Base-by-base conservation (phyloP, 1,140 invertebrate genomes). In the Drosophila leontia region DNA sequence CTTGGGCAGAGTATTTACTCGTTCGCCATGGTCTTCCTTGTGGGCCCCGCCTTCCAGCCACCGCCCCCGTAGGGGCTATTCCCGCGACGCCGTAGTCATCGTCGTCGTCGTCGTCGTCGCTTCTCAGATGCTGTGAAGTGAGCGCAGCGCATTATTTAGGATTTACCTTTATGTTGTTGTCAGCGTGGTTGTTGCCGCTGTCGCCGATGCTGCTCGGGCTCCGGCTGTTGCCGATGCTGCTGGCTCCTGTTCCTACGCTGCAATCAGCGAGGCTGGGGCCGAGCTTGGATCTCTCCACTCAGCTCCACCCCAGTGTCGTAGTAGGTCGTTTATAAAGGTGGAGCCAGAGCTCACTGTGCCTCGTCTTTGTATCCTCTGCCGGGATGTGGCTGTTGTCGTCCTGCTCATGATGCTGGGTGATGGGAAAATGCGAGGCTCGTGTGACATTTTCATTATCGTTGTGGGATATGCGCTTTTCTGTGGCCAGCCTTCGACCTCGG, bases 381-480 rank as follows among this genome's bases (percentile, higher is more conserved):
- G 57, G 23, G 67, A 42, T 17, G 55, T 53, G 44, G 78, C 59
- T 45, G 69, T 68, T 68, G 67, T 84, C 59, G 62, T 65, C 67
- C 64, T 77, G 56, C 71, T 85, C 75, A 79, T 79, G 76, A 79
- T 79, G 77, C 77, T 56, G 62, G 77, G 72, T 87, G 85, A 90
- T 90, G 85, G 85, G 85, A 90, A 90, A 91, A 90, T 90, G 85
- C 85, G 85, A 91, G 85, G 85, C 85, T 90, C 85, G 85, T 91
- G 85, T 90, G 86, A 90, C 85, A 90, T 91, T 90, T 90, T 90
- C 85, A 90, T 90, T 90, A 90, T 90, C 85, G 86, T 90, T 90
- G 86, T 85, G 85, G 85, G 85, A 85, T 90, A 85, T 90, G 86
- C 84, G 81, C 80, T 81, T 88, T 75, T 78, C 84, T 80, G 58